Conservation (phyloP, 2,113 vertebrate species). For the Limnothrissa miodon region DNA sequence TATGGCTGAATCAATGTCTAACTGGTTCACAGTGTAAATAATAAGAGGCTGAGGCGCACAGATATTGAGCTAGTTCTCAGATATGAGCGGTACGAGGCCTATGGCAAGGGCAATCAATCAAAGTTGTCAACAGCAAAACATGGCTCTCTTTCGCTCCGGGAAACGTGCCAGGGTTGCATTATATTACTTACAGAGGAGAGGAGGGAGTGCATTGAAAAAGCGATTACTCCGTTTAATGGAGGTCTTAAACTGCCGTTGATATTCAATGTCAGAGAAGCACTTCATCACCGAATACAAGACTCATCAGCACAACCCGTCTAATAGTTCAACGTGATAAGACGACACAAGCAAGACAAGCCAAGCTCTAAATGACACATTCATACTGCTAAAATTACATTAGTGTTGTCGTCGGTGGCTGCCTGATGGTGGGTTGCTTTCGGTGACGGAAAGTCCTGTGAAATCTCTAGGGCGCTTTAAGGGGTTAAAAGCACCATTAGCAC, state of each 20-base stretch:
- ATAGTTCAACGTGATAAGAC: neutral
- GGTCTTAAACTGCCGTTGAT: constrained; percentile 26
- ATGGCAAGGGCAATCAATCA: constrained; percentile 56
- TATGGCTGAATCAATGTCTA: neutral
- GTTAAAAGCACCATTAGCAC: constrained; percentile 36
- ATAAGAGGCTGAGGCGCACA: constrained; percentile 48
- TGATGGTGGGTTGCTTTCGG: neutral
- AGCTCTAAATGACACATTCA: neutral
- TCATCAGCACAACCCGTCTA: neutral
- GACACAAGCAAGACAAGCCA: neutral
- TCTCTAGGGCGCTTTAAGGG: constrained; percentile 28
- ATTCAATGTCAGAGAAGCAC: constrained; percentile 7
- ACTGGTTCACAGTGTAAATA: constrained; percentile 47
- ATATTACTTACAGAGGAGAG: neutral
- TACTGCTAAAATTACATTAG: neutral
- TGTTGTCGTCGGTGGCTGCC: neutral
- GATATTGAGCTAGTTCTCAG: constrained; percentile 63
- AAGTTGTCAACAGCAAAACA: constrained; percentile 47
- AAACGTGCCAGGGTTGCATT: constrained; percentile 39
- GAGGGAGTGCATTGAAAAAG: neutral
- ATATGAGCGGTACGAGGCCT: constrained; percentile 47
- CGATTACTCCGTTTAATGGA: constrained; percentile 39
- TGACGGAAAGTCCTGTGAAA: neutral
- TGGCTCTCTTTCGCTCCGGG: constrained; percentile 40
- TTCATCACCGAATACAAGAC: constrained; percentile 8